These are phyloP conservation scores for Tursiops truncatus DNA, from an alignment of 2,113 vertebrate species.

Conservation along the genomic window DNA sequence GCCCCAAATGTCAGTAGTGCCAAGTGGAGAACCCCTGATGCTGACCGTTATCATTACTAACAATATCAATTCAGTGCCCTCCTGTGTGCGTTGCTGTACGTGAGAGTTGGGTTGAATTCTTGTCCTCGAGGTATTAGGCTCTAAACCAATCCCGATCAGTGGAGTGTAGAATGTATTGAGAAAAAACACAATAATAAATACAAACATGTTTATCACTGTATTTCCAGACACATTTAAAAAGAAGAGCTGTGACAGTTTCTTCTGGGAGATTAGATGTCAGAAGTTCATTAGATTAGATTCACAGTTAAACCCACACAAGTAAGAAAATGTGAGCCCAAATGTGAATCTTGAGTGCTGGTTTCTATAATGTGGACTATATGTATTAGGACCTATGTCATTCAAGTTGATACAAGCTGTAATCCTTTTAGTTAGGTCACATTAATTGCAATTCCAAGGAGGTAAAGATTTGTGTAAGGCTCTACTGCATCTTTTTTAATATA, in stretches of 20 bases:
- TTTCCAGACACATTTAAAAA: neutral
- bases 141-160: neutral
- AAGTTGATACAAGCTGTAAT: neutral
- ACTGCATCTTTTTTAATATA: neutral
- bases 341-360: neutral
- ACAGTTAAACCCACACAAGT: neutral
- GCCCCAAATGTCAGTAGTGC: neutral
- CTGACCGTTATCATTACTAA: neutral
- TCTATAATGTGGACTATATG: neutral
- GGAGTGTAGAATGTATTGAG: no score
- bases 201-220: neutral
- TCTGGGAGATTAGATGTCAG: neutral
- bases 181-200: neutral
- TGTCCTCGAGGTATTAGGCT: neutral
- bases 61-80: neutral
- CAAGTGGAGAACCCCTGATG: rapidly evolving
- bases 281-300: neutral
- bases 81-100: rapidly evolving
- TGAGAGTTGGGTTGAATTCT: neutral
- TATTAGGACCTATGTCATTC: neutral
- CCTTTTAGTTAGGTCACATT: no score
- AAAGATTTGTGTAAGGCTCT: neutral
- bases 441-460: neutral
- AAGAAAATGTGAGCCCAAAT: neutral
- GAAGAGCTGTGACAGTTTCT: neutral